Conservation (phyloP, 2,888 invertebrate genomes). For the Biston betularia region DNA sequence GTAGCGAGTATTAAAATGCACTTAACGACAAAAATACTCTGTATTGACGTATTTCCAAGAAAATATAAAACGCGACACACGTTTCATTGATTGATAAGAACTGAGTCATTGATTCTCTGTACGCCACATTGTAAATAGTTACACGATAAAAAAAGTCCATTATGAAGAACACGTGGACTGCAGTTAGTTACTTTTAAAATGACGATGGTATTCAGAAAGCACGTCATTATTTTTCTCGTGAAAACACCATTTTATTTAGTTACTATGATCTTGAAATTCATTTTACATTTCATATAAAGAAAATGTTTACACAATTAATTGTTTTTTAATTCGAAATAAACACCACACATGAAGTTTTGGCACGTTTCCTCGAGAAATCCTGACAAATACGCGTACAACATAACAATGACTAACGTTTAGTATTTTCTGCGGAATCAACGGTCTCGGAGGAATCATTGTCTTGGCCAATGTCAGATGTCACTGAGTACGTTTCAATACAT, state of each 20-base stretch:
- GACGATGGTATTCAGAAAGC: neutral
- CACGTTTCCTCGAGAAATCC: conserved; percentile 23
- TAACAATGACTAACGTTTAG: conserved; percentile 25
- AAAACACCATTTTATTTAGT: conserved; percentile 7
- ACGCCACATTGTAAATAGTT: conserved; percentile 52
- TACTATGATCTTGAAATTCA: conserved; percentile 23
- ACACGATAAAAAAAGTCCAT: conserved; percentile 14
- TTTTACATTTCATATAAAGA: conserved; percentile 11
- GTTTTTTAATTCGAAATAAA: conserved; percentile 24
- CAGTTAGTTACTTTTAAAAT: neutral
- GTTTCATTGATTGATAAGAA: conserved; percentile 52
- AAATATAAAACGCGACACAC: conserved; percentile 16
- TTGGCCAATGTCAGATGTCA: conserved; percentile 24
- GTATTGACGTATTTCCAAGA: conserved; percentile 34
- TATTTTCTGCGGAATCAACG: conserved; percentile 13
- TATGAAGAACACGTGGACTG: conserved; percentile 6
- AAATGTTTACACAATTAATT: conserved; percentile 24
- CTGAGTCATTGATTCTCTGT: conserved; percentile 48
- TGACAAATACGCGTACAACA: conserved; percentile 31
- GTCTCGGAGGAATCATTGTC: conserved; percentile 17
- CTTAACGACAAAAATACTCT: conserved; percentile 4
- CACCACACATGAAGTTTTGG: conserved; percentile 11
- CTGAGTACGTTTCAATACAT: conserved; percentile 26
- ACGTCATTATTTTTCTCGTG: conserved; percentile 2
- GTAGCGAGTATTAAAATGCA: neutral